Evolutionary conservation across 1,140 invertebrate genomes (phyloP).

Genomic region (Temnothorax nylanderi): DNA sequence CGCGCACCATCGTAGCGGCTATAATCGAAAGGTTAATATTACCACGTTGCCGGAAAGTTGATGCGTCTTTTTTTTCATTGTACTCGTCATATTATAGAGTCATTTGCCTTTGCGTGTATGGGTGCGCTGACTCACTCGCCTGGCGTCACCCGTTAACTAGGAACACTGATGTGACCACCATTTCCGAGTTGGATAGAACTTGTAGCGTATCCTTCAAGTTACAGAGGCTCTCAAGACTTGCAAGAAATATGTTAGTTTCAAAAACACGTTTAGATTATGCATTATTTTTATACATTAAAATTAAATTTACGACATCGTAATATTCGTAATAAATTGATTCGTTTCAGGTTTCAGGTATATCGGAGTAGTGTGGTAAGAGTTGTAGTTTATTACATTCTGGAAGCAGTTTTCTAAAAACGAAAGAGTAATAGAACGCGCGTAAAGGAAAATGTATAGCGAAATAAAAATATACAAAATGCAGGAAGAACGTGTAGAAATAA

Average conservation of each 20-base stretch:
- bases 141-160: slow-evolving; percentile 55
- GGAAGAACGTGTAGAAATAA: not conserved
- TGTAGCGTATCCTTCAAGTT: slow-evolving; percentile 28
- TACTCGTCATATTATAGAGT: slow-evolving; percentile 13
- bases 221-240: not conserved
- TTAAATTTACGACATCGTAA: slow-evolving; percentile 19
- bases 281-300: not conserved
- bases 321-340: slow-evolving; percentile 7
- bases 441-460: not conserved
- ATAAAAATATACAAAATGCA: not conserved
- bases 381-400: not conserved
- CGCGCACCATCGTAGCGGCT: not conserved
- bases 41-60: slow-evolving; percentile 27
- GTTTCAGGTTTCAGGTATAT: not conserved
- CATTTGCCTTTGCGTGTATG: slow-evolving; percentile 21
- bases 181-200: slow-evolving; percentile 41
- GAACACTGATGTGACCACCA: slow-evolving; percentile 43
- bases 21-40: slow-evolving; percentile 22
- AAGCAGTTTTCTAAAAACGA: not conserved
- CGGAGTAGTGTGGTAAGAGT: not conserved
- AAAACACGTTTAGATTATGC: not conserved
- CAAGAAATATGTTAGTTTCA: not conserved
- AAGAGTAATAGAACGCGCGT: not conserved
- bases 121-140: slow-evolving; percentile 49
- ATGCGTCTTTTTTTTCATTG: slow-evolving; percentile 10